Conservation (phyloP, 2,113 vertebrate genomes). For the sheep (Ovis aries) region DNA sequence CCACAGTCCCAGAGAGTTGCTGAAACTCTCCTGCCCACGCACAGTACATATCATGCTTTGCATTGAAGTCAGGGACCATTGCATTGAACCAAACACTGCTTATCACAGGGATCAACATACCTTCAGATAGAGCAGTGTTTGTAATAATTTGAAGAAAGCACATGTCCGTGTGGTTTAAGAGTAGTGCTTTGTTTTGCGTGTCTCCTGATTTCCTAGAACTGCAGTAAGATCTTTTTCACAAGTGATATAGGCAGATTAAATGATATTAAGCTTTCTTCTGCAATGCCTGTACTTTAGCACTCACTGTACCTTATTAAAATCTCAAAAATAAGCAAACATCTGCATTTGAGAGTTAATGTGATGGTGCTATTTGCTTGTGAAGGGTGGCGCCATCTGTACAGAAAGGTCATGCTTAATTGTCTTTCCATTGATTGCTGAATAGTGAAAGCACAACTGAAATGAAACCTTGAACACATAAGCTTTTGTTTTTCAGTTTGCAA, state of each 20-base stretch:
- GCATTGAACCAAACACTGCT: neutral
- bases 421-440: conserved; percentile 19
- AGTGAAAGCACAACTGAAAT: neutral
- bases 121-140: neutral
- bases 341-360: neutral
- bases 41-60: neutral
- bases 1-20: neutral
- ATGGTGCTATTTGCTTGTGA: neutral
- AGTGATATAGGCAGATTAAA: neutral
- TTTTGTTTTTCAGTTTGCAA: neutral
- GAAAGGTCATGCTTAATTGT: neutral
- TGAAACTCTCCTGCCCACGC: neutral
- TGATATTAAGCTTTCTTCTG: neutral
- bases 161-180: neutral
- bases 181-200: neutral
- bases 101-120: neutral
- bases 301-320: neutral
- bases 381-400: neutral
- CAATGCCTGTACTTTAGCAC: neutral
- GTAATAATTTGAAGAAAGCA: neutral
- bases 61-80: neutral
- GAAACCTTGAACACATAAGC: neutral
- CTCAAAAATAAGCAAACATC: conserved; percentile 31
- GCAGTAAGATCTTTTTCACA: neutral
- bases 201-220: neutral